A percentile compares a stretch with the other conserved stretches of the same genome.
phyloP scores from a whole-genome alignment of 2,888 invertebrate species.

The Polyommatus iphigenia region DNA sequence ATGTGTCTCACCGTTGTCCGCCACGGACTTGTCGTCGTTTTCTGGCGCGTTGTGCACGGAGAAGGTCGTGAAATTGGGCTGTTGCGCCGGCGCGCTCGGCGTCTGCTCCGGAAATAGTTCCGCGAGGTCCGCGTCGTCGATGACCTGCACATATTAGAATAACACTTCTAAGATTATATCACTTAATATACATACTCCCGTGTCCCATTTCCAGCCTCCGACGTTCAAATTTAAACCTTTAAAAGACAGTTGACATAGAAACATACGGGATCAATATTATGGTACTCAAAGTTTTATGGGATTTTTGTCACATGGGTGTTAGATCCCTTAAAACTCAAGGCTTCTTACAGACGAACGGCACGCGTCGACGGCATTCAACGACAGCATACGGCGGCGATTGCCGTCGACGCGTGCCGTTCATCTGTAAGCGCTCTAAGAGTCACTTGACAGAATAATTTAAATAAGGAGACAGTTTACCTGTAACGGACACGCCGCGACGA shows the following conservation, averaged over 20 bases:
- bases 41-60: slow-evolving; percentile 66
- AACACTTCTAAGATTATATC: background rate
- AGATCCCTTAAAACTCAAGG: too few species aligned
- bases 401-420: too few species aligned
- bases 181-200: background rate
- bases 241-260: background rate
- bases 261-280: too few species aligned
- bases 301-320: too few species aligned
- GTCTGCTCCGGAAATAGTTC: slow-evolving; percentile 88
- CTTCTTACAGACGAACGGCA: too few species aligned
- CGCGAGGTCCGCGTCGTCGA: slow-evolving; percentile 89
- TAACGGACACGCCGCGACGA: too few species aligned
- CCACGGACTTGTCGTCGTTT: slow-evolving; percentile 73
- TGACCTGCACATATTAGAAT: slow-evolving; percentile 75
- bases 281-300: too few species aligned
- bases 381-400: too few species aligned
- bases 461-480: too few species aligned
- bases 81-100: slow-evolving; percentile 78
- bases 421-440: too few species aligned
- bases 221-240: background rate
- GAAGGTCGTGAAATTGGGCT: slow-evolving; percentile 80
- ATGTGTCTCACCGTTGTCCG: slow-evolving; percentile 65
- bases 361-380: too few species aligned
- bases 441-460: too few species aligned
- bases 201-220: background rate